Percentiles rank a stretch among this genome's conserved stretches.
phyloP scores from a whole-genome alignment of 2,113 vertebrate genomes.

The Opisthocomus hoazin region DNA sequence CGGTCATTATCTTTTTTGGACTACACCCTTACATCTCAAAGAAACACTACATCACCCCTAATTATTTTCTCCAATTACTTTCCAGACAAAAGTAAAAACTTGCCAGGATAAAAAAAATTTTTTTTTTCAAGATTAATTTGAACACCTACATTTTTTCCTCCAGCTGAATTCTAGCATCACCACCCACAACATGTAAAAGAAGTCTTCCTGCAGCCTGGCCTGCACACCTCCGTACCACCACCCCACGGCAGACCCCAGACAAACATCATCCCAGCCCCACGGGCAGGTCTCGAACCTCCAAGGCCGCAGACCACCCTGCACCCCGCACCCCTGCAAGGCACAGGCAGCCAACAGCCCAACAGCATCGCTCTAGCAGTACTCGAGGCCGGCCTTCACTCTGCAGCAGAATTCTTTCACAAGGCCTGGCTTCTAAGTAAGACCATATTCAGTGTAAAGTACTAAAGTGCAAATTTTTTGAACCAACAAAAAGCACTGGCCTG shows the following conservation, averaged over 20 bases:
- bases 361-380: background rate
- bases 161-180: background rate
- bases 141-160: background rate
- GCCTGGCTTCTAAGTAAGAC: background rate
- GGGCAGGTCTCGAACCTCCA: background rate
- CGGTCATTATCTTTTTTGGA: background rate
- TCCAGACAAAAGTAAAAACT: background rate
- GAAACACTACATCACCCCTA: background rate
- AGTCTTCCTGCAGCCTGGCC: background rate
- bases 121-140: background rate
- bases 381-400: background rate
- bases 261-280: background rate
- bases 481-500: background rate
- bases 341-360: background rate
- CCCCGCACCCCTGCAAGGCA: background rate
- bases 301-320: background rate
- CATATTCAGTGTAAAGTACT: background rate
- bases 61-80: background rate
- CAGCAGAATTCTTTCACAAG: background rate
- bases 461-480: background rate
- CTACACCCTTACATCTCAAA: background rate
- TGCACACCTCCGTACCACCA: fast-evolving
- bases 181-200: background rate
- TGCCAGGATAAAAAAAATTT: background rate
- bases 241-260: background rate